Percentiles rank a stretch among this genome's conserved stretches.
Evolutionary conservation across 1,140 invertebrate species (phyloP).

Genomic region (Drosophila novamexicana): DNA sequence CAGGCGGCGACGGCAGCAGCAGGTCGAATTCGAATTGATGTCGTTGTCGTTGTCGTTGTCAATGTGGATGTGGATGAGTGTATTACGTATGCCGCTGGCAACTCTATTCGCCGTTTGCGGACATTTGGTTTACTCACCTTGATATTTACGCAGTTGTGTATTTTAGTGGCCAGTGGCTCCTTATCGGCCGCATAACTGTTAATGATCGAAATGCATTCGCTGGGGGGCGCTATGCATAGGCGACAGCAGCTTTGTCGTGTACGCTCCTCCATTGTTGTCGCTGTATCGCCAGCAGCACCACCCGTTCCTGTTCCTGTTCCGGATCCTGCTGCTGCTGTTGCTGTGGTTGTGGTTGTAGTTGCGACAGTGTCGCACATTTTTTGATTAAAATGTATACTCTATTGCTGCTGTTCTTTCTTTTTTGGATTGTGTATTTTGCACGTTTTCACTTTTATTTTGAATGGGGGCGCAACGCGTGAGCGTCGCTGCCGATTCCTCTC

Average conservation of each 20-base stretch:
- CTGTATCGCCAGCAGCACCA: conserved; percentile 21
- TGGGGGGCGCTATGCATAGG: conserved; percentile 80
- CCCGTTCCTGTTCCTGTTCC: conserved; percentile 1
- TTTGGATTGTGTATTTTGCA: conserved; percentile 51
- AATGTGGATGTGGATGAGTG: background rate
- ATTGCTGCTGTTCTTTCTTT: conserved; percentile 40
- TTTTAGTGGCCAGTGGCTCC: conserved; percentile 82
- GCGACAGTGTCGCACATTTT: conserved; percentile 72
- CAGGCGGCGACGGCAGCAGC: conserved; percentile 5
- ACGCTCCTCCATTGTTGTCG: conserved; percentile 44
- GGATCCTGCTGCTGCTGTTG: conserved; percentile 26
- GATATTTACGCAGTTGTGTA: conserved; percentile 82
- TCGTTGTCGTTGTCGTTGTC: background rate
- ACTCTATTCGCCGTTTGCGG: background rate
- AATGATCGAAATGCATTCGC: conserved; percentile 84
- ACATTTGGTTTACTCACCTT: conserved; percentile 72
- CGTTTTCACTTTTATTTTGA: conserved; percentile 80
- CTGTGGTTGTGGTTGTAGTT: conserved; percentile 18
- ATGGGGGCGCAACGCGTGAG: conserved; percentile 45
- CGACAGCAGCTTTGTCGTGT: conserved; percentile 81
- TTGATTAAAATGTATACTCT: conserved; percentile 10
- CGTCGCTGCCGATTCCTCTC: conserved; percentile 52
- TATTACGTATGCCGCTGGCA: background rate
- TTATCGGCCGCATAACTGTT: conserved; percentile 84
- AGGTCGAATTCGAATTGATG: conserved; percentile 8